Conservation (phyloP, 2,797 vertebrate species). For the Remorina albescens region DNA sequence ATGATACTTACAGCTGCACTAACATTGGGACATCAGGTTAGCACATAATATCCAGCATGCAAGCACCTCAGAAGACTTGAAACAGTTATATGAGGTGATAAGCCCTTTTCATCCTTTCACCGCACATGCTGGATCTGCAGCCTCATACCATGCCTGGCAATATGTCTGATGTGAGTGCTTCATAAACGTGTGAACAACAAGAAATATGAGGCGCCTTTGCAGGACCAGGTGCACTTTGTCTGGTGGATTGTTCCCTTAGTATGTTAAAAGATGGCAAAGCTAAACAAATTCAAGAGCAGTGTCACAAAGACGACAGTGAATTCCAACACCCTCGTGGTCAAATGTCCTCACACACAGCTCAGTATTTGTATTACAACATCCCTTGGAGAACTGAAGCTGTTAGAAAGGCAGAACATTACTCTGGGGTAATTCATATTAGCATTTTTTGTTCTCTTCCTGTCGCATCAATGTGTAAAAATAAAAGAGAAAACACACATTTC, state of each 20-base stretch:
- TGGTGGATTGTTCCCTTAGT: conserved; percentile 54
- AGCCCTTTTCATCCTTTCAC: conserved; percentile 41
- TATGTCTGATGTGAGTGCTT: conserved; percentile 34
- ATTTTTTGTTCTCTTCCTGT: neutral
- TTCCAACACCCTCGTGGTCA: conserved; percentile 58
- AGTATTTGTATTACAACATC: conserved; percentile 33
- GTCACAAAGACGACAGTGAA: conserved; percentile 45
- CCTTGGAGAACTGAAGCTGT: conserved; percentile 29
- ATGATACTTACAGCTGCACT: conserved; percentile 50
- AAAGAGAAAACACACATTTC: conserved; percentile 20
- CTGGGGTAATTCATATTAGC: conserved; percentile 25
- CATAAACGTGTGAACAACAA: conserved; percentile 33
- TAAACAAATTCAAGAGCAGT: conserved; percentile 44
- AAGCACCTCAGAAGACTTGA: conserved; percentile 37
- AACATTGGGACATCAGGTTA: conserved; percentile 42
- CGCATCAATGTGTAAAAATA: neutral
- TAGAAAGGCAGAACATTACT: conserved; percentile 26
- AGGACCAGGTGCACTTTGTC: conserved; percentile 65
- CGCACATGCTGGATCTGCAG: conserved; percentile 34
- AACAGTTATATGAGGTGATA: conserved; percentile 51
- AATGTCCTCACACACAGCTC: conserved; percentile 25
- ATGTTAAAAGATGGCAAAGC: conserved; percentile 54
- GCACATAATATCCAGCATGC: conserved; percentile 22
- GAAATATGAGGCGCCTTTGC: conserved; percentile 47
- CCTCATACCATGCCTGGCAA: conserved; percentile 39